Conservation (phyloP, 2,888 invertebrate species). For the Lasius fuliginosus region DNA sequence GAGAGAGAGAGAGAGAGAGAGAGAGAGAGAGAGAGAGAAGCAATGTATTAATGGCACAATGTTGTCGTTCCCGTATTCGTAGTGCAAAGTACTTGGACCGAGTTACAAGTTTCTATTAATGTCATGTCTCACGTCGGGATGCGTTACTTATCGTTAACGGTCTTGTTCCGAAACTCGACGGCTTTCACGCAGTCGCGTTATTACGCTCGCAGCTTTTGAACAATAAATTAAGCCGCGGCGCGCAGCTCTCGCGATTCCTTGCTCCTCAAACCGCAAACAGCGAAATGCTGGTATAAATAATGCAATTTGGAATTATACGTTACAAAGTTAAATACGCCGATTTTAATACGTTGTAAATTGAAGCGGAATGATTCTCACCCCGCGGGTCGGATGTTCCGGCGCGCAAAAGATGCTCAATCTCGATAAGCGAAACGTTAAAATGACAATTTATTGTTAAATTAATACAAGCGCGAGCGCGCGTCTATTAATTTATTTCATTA, state of each 20-base stretch:
- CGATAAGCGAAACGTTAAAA: background rate
- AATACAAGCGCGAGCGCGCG: background rate
- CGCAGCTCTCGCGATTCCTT: background rate
- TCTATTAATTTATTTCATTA: slow-evolving; percentile 6
- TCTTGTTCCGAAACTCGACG: slow-evolving; percentile 1
- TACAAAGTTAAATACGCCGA: background rate
- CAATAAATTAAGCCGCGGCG: slow-evolving; percentile 3
- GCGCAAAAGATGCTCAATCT: background rate
- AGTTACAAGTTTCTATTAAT: slow-evolving; percentile 42
- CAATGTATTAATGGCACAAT: slow-evolving; percentile 15
- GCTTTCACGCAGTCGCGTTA: background rate
- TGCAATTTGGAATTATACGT: background rate
- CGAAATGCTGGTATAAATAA: slow-evolving; percentile 7
- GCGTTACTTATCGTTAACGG: slow-evolving; percentile 26
- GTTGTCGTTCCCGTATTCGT: slow-evolving; percentile 12
- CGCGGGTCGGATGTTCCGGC: too few relatives aligned
- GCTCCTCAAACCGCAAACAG: background rate
- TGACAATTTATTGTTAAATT: slow-evolving; percentile 14
- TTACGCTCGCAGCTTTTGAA: slow-evolving; percentile 8
- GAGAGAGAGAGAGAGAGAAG: too few relatives aligned
- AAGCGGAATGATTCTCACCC: slow-evolving; percentile 23
- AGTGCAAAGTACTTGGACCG: slow-evolving; percentile 21
- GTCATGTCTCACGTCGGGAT: slow-evolving; percentile 22
- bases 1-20: slow-evolving; percentile 1
- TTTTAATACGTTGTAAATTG: background rate